These are phyloP conservation scores for Schizopygopsis pylzovi DNA, from an alignment of 2,797 vertebrate species.

Conservation along the genomic window DNA sequence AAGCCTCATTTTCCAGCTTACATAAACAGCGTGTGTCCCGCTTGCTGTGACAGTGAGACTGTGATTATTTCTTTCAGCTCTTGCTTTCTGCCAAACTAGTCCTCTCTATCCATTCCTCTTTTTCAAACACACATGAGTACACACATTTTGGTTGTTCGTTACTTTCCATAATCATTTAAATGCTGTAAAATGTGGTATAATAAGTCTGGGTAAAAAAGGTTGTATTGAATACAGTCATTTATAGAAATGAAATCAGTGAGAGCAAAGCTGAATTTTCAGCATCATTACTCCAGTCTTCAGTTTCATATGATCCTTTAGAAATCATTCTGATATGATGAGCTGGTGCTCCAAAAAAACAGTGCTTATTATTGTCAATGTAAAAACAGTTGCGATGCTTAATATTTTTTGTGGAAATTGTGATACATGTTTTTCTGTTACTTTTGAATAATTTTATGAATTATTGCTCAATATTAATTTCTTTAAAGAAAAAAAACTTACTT, in stretches of 20 bases:
- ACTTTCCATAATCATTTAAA: background rate
- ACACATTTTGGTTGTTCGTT: background rate
- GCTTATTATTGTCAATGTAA: background rate
- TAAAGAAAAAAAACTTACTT: background rate
- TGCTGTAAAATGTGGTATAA: background rate
- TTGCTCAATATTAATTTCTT: background rate
- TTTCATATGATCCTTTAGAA: background rate
- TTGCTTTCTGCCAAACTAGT: conserved; percentile 38
- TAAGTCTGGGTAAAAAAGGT: background rate
- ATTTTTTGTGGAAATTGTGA: background rate
- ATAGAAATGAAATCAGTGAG: background rate
- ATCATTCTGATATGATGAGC: background rate
- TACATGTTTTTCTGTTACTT: background rate
- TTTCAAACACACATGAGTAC: background rate
- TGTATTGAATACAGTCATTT: background rate
- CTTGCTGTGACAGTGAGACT: conserved; percentile 47
- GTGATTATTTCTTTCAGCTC: conserved; percentile 55
- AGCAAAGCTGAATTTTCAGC: background rate
- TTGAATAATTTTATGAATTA: background rate
- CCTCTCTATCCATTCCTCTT: background rate
- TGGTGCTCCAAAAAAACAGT: background rate
- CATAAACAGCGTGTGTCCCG: conserved; percentile 60
- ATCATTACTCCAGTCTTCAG: background rate
- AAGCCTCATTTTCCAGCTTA: conserved; percentile 64
- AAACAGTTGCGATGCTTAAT: background rate